phyloP scores from a whole-genome alignment of 2,113 vertebrate species.

The Lepus americanus region DNA sequence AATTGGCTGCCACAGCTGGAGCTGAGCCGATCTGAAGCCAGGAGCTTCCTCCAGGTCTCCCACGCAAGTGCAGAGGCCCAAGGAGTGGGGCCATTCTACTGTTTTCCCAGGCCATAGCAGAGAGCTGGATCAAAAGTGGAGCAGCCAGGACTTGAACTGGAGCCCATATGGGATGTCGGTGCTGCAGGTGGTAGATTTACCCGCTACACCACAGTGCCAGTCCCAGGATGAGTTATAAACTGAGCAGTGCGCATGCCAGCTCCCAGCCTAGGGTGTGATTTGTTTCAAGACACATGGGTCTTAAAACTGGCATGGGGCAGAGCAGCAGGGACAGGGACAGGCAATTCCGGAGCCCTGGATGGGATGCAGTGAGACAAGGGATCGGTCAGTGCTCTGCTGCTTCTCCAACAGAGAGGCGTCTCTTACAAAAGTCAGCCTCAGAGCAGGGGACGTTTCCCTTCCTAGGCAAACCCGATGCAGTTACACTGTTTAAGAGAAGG shows the following conservation, averaged over 20 bases:
- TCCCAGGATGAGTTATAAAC: not conserved
- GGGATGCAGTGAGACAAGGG: not conserved
- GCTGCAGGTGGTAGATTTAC: too few species aligned
- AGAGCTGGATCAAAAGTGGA: too few species aligned
- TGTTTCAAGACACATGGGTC: not conserved
- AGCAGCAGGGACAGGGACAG: not conserved
- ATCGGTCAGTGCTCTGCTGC: fast-evolving
- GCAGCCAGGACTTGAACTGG: too few species aligned
- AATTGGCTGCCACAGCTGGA: too few species aligned
- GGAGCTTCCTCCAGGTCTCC: too few species aligned
- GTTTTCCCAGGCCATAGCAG: too few species aligned
- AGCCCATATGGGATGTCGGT: too few species aligned
- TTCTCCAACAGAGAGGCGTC: not conserved
- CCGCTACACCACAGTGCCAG: too few species aligned
- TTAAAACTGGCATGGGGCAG: not conserved
- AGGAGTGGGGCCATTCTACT: too few species aligned
- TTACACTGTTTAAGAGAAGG: not conserved
- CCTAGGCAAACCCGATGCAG: not conserved
- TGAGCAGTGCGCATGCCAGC: not conserved
- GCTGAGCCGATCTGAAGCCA: too few species aligned
- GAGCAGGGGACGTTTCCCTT: not conserved
- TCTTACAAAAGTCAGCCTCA: too few species aligned
- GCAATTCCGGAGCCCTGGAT: not conserved
- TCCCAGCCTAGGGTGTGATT: not conserved
- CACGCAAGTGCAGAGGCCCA: too few species aligned